phyloP scores from a whole-genome alignment of 2,797 vertebrate species.

The Gambusia yucatana region DNA sequence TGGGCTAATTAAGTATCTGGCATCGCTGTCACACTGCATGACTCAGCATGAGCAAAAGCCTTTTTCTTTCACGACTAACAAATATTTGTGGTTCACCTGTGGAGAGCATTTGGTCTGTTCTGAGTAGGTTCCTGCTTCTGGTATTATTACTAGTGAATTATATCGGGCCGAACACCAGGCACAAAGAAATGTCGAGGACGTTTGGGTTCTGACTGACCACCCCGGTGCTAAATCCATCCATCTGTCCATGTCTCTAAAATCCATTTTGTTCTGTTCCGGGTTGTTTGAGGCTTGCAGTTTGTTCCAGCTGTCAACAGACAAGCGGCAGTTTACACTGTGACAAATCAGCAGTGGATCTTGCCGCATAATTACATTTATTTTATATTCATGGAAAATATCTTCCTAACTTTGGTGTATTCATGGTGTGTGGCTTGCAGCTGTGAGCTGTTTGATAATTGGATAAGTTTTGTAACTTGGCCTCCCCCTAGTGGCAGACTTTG shows the following conservation, averaged over 20 bases:
- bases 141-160: background rate
- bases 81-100: background rate
- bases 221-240: background rate
- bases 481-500: background rate
- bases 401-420: background rate
- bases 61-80: conserved; percentile 1
- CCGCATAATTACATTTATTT: background rate
- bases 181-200: background rate
- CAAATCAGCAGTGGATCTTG: background rate
- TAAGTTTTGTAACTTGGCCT: background rate
- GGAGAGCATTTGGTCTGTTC: background rate
- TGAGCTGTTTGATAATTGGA: background rate
- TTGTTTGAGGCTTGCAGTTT: background rate
- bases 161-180: background rate
- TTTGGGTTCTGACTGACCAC: background rate
- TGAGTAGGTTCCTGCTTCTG: background rate
- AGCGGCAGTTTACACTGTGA: background rate
- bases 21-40: background rate
- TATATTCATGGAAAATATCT: background rate
- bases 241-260: background rate
- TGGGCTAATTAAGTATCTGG: background rate
- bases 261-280: background rate
- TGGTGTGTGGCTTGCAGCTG: background rate
- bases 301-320: background rate
- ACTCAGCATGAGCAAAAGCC: background rate